A percentile compares a stretch with the other conserved stretches of the same genome.
Evolutionary conservation across 2,888 invertebrate genomes (phyloP).

Genomic region (Cheilosia urbana): DNA sequence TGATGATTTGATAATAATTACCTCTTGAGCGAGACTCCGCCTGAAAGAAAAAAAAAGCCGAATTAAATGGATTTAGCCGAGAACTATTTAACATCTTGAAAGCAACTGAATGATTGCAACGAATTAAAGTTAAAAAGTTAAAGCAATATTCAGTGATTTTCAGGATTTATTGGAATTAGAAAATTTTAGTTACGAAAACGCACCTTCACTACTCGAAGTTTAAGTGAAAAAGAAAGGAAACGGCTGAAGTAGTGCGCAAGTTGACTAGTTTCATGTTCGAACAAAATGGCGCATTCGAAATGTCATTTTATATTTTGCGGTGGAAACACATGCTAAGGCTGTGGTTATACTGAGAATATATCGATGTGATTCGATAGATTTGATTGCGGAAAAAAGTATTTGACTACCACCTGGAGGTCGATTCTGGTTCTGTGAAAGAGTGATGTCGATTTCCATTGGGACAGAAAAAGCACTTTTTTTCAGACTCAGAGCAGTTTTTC

Average conservation of each 20-base stretch:
- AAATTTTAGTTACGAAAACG: neutral
- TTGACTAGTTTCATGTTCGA: constrained; percentile 23
- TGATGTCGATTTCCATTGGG: no score
- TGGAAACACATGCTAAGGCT: neutral
- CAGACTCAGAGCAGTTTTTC: no score
- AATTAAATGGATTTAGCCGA: neutral
- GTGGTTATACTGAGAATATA: neutral
- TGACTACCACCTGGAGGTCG: no score
- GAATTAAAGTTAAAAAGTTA: neutral
- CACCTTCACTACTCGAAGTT: constrained; percentile 78
- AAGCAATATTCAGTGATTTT: constrained; percentile 19
- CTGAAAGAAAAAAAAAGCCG: constrained; percentile 44
- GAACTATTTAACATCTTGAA: constrained; percentile 15
- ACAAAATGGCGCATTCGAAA: constrained; percentile 15
- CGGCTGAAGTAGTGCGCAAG: constrained; percentile 59
- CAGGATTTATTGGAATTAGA: constrained; percentile 19
- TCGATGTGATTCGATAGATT: no score
- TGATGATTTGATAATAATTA: constrained; percentile 41
- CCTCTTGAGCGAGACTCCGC: constrained; percentile 58
- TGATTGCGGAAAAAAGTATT: no score
- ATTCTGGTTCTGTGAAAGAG: no score
- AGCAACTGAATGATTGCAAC: neutral
- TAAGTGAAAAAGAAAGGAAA: constrained; percentile 78
- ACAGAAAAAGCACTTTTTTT: no score
- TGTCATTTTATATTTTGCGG: constrained; percentile 6